A percentile compares a stretch with the other conserved stretches of the same genome.
phyloP scores from a whole-genome alignment of 1,140 invertebrate species.

The Parasteatoda tepidariorum region DNA sequence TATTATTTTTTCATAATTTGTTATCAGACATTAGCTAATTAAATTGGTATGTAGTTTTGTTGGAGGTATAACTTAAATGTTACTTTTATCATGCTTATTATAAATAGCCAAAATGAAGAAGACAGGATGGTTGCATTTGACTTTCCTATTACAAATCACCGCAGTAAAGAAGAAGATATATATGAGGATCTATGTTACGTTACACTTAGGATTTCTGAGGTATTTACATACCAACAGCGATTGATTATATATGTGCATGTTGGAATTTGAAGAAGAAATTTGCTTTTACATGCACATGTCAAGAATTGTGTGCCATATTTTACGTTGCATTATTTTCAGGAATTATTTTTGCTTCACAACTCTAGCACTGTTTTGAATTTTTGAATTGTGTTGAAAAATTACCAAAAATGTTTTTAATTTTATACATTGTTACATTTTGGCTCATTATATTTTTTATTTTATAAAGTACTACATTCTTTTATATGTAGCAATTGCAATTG shows the following conservation, averaged over 20 bases:
- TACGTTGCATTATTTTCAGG: neutral
- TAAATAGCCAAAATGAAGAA: constrained; percentile 59
- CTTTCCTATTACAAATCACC: constrained; percentile 54
- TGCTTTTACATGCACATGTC: neutral
- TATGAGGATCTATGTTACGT: constrained; percentile 90
- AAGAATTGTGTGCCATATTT: no score
- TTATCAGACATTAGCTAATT: no score
- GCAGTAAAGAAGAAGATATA: constrained; percentile 82
- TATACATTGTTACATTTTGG: neutral
- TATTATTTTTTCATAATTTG: no score
- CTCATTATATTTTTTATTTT: neutral
- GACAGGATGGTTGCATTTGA: constrained; percentile 61
- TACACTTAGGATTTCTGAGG: constrained; percentile 73
- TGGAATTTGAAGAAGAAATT: neutral
- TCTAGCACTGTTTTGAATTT: no score
- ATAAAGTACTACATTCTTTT: neutral
- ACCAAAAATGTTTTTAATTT: no score
- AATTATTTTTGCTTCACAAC: no score
- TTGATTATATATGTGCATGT: constrained; percentile 7
- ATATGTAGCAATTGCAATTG: neutral
- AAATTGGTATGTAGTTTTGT: no score
- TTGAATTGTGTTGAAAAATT: no score
- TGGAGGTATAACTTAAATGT: no score
- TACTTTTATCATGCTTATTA: no score
- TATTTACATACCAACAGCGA: constrained; percentile 30